Percentiles rank a stretch among this genome's conserved stretches.
Evolutionary conservation across 2,113 vertebrate genomes (phyloP).

Genomic region (Bolborhynchus lineola): DNA sequence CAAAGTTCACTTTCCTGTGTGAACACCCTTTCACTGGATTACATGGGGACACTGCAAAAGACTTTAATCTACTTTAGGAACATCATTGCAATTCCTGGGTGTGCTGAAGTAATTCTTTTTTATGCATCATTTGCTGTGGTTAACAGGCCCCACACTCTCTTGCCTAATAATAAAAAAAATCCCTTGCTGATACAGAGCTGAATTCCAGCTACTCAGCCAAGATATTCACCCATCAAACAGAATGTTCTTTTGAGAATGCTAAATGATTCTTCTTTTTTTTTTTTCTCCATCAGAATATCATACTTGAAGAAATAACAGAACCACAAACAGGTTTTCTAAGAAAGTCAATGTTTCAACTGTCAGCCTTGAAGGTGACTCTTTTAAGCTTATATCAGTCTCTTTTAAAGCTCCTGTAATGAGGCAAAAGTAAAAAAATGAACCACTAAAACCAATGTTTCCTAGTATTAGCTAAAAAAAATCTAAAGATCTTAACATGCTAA

Average conservation of each 20-base stretch:
- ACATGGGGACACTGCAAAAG: not conserved
- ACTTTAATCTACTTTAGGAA: not conserved
- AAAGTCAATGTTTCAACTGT: not conserved
- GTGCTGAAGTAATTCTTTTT: not conserved
- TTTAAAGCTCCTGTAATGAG: not conserved
- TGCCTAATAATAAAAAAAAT: not conserved
- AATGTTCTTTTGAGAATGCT: not conserved
- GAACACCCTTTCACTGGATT: not conserved
- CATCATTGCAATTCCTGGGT: not conserved
- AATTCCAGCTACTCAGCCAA: not conserved
- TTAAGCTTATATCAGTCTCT: not conserved
- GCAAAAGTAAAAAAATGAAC: constrained; percentile 14
- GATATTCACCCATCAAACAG: not conserved
- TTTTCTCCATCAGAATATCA: not conserved
- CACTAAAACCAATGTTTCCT: not conserved
- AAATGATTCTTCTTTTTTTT: not conserved
- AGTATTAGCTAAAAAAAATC: not conserved
- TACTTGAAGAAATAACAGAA: not conserved
- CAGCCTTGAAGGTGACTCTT: constrained; percentile 5
- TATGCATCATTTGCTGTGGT: not conserved
- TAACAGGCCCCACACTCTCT: not conserved
- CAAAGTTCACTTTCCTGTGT: not conserved
- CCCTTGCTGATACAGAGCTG: not conserved
- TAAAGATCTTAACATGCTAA: not conserved
- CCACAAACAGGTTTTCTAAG: not conserved